phyloP scores from a whole-genome alignment of 1,140 invertebrate genomes.

The Berghia stephanieae region DNA sequence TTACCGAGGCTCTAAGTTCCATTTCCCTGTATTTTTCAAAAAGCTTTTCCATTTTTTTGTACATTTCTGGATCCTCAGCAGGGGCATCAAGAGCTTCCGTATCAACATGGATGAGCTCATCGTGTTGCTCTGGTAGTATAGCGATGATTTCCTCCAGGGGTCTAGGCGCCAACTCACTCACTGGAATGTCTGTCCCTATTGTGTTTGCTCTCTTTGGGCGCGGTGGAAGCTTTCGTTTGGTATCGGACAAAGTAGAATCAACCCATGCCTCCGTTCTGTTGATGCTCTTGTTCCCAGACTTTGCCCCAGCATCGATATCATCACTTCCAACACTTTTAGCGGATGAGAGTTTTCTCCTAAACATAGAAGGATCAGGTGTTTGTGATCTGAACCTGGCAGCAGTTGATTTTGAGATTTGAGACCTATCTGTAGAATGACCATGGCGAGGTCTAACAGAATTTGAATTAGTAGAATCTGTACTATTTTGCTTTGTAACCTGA shows the following conservation, averaged over 20 bases:
- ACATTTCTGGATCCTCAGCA: constrained; percentile 59
- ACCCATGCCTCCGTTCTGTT: constrained; percentile 58
- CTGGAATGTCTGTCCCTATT: constrained; percentile 21
- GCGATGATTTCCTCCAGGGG: constrained; percentile 58
- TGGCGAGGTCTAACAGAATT: too few relatives aligned
- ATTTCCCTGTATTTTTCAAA: constrained; percentile 55
- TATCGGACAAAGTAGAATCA: constrained; percentile 45
- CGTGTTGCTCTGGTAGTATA: constrained; percentile 47
- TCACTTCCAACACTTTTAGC: not conserved
- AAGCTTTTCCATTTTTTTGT: constrained; percentile 55
- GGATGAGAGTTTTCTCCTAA: not conserved
- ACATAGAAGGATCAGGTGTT: constrained; percentile 31
- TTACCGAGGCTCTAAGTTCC: constrained; percentile 54
- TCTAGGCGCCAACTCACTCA: constrained; percentile 42
- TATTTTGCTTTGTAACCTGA: not conserved
- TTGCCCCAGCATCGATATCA: not conserved
- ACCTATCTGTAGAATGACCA: not conserved
- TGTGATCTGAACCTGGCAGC: constrained; percentile 19
- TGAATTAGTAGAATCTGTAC: too few relatives aligned
- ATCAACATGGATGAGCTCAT: constrained; percentile 42
- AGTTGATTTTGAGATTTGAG: not conserved
- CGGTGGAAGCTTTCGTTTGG: constrained; percentile 38
- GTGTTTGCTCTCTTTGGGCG: constrained; percentile 41
- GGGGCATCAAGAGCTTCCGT: constrained; percentile 46
- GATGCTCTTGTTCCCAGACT: constrained; percentile 25